These are phyloP conservation scores for Temnothorax ravouxi DNA, from an alignment of 2,888 invertebrate species.

Conservation along the genomic window DNA sequence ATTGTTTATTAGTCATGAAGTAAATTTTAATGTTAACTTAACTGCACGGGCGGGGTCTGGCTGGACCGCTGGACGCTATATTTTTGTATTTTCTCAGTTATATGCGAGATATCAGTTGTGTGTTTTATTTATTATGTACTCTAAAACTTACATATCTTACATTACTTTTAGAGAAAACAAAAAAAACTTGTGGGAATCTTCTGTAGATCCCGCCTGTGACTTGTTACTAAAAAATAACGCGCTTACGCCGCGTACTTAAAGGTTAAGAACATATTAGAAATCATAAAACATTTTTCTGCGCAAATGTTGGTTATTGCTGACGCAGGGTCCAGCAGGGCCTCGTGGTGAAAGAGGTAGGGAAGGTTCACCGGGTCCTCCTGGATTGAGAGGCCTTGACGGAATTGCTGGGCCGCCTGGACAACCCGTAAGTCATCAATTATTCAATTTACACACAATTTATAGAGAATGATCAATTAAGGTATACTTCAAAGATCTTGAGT, in stretches of 20 bases:
- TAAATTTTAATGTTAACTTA: neutral
- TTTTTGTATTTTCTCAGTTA: too few species aligned
- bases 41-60: too few species aligned
- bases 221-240: too few species aligned
- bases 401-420: conserved; percentile 92
- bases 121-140: too few species aligned
- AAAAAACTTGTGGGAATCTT: too few species aligned
- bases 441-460: neutral
- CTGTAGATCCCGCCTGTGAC: too few species aligned
- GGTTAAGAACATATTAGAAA: neutral
- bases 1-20: neutral
- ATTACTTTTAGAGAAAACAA: too few species aligned
- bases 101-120: too few species aligned
- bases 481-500: neutral
- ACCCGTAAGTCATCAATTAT: conserved; percentile 87
- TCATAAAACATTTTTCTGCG: neutral
- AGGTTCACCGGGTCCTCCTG: conserved; percentile 92
- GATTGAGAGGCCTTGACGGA: conserved; percentile 93
- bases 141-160: too few species aligned
- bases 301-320: conserved; percentile 34
- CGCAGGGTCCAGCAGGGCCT: conserved; percentile 92
- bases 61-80: too few species aligned
- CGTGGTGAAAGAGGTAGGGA: conserved; percentile 95
- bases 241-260: too few species aligned
- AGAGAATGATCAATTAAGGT: neutral